Percentiles rank a stretch among this genome's conserved stretches.
Evolutionary conservation across 2,797 vertebrate species (phyloP).

Genomic region (Chaetophractus vellerosus): DNA sequence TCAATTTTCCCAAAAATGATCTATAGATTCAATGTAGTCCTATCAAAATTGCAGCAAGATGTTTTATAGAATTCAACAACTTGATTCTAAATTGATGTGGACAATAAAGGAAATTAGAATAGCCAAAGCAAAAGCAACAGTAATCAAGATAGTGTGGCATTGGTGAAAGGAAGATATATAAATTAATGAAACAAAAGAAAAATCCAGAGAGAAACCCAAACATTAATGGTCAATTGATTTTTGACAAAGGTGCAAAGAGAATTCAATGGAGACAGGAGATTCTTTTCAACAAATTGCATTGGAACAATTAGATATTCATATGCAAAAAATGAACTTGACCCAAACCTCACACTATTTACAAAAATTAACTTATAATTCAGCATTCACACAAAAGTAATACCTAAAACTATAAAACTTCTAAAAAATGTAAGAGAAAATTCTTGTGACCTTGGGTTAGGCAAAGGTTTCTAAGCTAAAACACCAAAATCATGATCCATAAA

Average conservation of each 20-base stretch:
- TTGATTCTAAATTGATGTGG: too few species aligned
- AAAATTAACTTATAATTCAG: not conserved
- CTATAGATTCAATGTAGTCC: not conserved
- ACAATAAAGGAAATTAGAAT: not conserved
- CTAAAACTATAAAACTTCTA: not conserved
- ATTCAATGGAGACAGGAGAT: not conserved
- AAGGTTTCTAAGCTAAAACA: not conserved
- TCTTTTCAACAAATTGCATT: not conserved
- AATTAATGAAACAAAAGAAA: not conserved
- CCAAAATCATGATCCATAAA: not conserved
- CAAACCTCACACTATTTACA: not conserved
- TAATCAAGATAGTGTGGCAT: not conserved
- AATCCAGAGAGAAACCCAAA: not conserved
- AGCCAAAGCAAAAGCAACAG: not conserved
- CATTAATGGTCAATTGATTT: not conserved
- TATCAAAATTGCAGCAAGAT: not conserved
- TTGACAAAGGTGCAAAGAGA: not conserved
- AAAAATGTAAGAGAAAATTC: not conserved
- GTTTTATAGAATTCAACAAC: too few species aligned
- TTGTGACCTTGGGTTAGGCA: not conserved
- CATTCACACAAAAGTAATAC: not conserved
- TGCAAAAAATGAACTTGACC: not conserved
- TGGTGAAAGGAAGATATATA: not conserved
- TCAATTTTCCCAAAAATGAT: not conserved
- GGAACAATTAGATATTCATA: not conserved